Evolutionary conservation across 2,888 invertebrate genomes (phyloP), one percentile per base, ranked within the genome.

Genomic region (Torymus texanus): DNA sequence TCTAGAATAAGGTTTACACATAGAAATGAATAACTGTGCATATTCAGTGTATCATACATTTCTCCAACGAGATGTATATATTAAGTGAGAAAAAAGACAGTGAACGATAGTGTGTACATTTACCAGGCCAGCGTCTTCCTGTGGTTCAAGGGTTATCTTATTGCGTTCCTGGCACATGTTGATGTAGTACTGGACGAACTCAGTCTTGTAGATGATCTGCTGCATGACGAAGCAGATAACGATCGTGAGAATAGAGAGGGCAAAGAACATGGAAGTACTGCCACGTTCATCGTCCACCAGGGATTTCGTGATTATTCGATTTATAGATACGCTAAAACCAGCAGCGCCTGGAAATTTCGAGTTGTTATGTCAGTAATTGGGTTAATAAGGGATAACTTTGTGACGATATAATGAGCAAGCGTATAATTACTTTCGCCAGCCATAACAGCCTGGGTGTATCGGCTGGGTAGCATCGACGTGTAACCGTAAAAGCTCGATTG

Each of bases 401-500:
- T 41, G 41, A 41, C 10, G 41, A 8, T 41, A 8, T 21, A 21
- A 21, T 21, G 21, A 21, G 10, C 41, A 41, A 8, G 41, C 1
- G 10, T 5, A 8, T 61, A 72, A 18, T 80, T 92, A 95, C 97
- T 97, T 93, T 97, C 97, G 80, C 97, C 97, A 5, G 96, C 95
- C 97, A 97, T 97, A 1, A 97, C 97, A 53, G 97, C 97, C 90
- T 97, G 97, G 0, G 97, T 97, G 87, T 97, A 97, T 83, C 95
- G 92, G 82, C 95, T 94, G 24, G 97, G 97, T 82, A 97, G 91
- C 94, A 97, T 97, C 80, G 97, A 97, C 0, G 97, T 96, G 89
- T 97, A 97, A 2, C 97, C 97, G 88, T 97, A 97, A 91, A 97
- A 97, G 87, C 97, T 97, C 0, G 97, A 97, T 89, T 97, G 97